Conservation (phyloP, 2,797 vertebrate genomes). For the Enteromius fasciolatus region DNA sequence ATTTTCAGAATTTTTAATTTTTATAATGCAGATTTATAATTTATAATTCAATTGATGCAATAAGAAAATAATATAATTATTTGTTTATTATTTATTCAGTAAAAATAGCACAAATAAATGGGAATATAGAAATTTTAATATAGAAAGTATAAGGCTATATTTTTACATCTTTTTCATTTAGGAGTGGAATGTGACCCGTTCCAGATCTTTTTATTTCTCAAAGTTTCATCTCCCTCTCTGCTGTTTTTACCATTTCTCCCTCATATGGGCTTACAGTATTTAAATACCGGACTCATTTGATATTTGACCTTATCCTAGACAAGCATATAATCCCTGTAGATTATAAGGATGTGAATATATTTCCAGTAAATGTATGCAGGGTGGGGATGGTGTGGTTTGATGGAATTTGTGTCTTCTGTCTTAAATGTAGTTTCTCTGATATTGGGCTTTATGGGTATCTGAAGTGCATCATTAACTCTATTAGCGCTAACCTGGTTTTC, state of each 20-base stretch:
- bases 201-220: neutral
- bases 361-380: neutral
- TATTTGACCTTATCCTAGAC: neutral
- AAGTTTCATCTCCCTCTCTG: slow-evolving; percentile 44
- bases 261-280: neutral
- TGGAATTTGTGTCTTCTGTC: neutral
- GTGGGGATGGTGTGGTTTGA: slow-evolving; percentile 36
- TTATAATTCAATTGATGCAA: neutral
- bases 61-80: neutral
- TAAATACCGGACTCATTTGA: neutral
- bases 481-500: slow-evolving; percentile 36
- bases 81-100: neutral
- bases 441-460: slow-evolving; percentile 33
- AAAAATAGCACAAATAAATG: neutral
- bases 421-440: neutral
- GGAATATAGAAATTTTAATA: neutral
- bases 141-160: neutral
- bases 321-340: neutral
- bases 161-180: neutral
- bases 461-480: slow-evolving; percentile 37
- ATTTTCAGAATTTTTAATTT: neutral
- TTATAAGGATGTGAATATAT: slow-evolving; percentile 6
- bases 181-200: neutral
- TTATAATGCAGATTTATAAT: neutral
- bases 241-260: slow-evolving; percentile 27